These are phyloP conservation scores for Cylloceria caligata DNA, from an alignment of 2,888 invertebrate genomes.

Conservation along the genomic window DNA sequence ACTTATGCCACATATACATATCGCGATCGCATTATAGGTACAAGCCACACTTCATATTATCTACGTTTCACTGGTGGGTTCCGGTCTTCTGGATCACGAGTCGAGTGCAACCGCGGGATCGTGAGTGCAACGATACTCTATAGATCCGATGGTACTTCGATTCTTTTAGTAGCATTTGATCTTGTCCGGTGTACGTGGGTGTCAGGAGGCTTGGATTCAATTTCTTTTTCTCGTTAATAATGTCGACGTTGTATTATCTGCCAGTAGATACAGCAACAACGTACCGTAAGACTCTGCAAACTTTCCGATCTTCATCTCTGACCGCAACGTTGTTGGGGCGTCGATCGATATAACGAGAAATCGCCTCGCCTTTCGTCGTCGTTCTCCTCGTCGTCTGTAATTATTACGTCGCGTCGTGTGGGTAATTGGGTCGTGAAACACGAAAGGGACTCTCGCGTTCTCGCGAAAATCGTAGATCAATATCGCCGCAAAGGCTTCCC, in stretches of 20 bases:
- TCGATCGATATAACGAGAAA: slow-evolving; percentile 64
- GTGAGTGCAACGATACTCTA: slow-evolving; percentile 44
- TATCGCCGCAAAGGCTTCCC: slow-evolving; percentile 23
- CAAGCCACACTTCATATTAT: slow-evolving; percentile 46
- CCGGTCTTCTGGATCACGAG: slow-evolving; percentile 49
- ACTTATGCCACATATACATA: slow-evolving; percentile 28
- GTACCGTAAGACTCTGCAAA: slow-evolving; percentile 34
- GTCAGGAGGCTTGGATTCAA: slow-evolving; percentile 37
- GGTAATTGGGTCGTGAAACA: slow-evolving; percentile 69
- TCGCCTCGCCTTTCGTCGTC: slow-evolving; percentile 50
- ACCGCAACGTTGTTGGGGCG: slow-evolving; percentile 21
- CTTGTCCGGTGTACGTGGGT: slow-evolving; percentile 52
- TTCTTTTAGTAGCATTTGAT: slow-evolving; percentile 44
- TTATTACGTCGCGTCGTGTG: slow-evolving; percentile 67
- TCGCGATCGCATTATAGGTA: slow-evolving; percentile 55
- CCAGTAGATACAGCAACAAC: slow-evolving; percentile 7
- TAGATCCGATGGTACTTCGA: slow-evolving; percentile 30
- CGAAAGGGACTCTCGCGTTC: slow-evolving; percentile 51
- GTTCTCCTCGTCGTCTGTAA: slow-evolving; percentile 55
- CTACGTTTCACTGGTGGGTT: slow-evolving; percentile 58
- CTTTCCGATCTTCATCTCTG: slow-evolving; percentile 57
- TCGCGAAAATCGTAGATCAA: slow-evolving; percentile 55
- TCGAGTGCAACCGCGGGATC: slow-evolving; percentile 59
- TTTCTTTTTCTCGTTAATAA: slow-evolving; percentile 53
- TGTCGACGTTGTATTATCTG: slow-evolving; percentile 54